A percentile compares a stretch with the other conserved stretches of the same genome.
These are phyloP conservation scores for Globodera rostochiensis DNA, from an alignment of 1,140 invertebrate genomes.

Conservation along the genomic window DNA sequence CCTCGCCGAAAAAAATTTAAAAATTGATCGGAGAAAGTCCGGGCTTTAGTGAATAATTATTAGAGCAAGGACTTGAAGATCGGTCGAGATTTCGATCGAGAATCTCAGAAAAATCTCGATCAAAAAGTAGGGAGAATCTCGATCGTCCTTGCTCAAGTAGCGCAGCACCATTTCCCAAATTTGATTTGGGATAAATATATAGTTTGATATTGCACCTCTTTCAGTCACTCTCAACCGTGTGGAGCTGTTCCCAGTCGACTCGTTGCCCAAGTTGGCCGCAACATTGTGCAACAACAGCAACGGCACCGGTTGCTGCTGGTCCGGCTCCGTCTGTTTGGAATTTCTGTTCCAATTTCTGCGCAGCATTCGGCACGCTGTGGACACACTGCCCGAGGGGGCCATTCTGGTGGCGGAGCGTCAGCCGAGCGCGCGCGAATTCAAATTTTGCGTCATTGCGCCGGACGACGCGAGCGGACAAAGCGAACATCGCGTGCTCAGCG, in stretches of 20 bases:
- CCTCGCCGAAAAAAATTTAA: no score
- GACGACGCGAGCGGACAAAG: background rate
- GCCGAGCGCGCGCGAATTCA: conserved; percentile 15
- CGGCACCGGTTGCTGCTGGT: background rate
- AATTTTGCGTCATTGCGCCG: background rate
- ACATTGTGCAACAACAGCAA: no score
- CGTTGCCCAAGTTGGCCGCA: conserved; percentile 2
- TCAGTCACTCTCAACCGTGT: conserved; percentile 1
- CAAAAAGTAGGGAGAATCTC: no score
- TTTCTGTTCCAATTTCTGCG: background rate
- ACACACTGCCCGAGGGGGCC: background rate
- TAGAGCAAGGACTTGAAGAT: no score
- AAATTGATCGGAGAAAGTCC: no score
- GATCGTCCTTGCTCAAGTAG: no score
- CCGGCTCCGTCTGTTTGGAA: background rate
- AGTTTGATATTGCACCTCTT: no score
- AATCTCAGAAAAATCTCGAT: no score
- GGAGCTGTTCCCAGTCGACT: background rate
- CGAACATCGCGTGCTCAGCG: conserved; percentile 3
- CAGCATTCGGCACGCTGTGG: background rate
- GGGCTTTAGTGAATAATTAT: no score
- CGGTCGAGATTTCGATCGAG: no score
- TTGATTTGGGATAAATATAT: no score
- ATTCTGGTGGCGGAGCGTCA: conserved; percentile 22
- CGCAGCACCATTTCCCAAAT: no score